Base-by-base conservation (phyloP, 2,888 invertebrate species). In the Cancer borealis region DNA sequence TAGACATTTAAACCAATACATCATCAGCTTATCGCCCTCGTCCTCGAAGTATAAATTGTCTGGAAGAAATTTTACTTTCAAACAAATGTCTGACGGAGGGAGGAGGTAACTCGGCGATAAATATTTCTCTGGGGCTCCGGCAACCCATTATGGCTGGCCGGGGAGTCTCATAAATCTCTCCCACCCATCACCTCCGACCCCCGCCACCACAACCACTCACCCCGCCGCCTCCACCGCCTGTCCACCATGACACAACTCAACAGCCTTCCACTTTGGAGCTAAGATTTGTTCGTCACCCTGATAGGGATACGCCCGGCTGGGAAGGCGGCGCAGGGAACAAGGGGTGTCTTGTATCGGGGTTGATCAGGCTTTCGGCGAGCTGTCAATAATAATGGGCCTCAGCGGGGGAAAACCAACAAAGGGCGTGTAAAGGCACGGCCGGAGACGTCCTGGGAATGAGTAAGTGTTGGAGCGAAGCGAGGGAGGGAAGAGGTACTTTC, bases 351-450 rank as follows among this genome's bases (percentile, higher is more conserved):
- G 39, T 93, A 66, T 30, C 92, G 47, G 94, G 94, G 94, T 49
- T 73, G 66, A 73, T 94, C 73, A 73, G 88, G 92, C 47, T 90
- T 92, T 73, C 92, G 73, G 92, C 94, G 92, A 92, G 60, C 73
- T 90, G 88, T 92, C 88, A 89, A 92, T 92, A 92, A 92, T 79
- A 73, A 92, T 92, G 92, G 88, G 30, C 26, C 94, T 47, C 94
- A 92, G 94, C 94, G 94, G 94, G 94, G 84, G 45, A 94, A 94
- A 94, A 94, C 94, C 79, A 92, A 94, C 94, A 94, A 73, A 90
- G 89, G 92, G 92, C 73, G 94, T 89, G 94, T 94, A 89, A 92
- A 94, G 94, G 92, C 89, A 47, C 94, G 92, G 79, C 73, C 45
- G 89, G 66, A 87, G 89, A 92, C 92, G 92, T 47, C 46, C 87